Evolutionary conservation across 2,888 invertebrate genomes (phyloP), one percentile per base, ranked within the genome.

Genomic region (Xestobium rufovillosum): DNA sequence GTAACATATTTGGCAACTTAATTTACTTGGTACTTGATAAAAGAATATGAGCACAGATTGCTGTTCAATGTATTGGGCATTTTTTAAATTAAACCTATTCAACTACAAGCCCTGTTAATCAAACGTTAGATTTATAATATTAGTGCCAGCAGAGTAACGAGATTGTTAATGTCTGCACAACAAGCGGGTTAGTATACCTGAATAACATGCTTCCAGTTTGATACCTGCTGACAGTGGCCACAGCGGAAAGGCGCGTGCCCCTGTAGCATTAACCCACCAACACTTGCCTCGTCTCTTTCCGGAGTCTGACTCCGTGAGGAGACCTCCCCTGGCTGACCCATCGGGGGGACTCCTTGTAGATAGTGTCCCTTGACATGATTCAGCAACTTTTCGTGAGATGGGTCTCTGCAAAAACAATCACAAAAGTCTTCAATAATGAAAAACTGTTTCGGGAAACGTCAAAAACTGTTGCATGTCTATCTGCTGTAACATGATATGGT

Each of bases 131-230:
- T 26, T 4, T 26, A 26, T 26, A 26, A 2, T 12, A 12, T 27
- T 13, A 27, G 11, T 27, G 12, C 4, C 8, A 14, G 4, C 2
- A 27, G 13, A 38, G 34, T 34, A 11, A 34, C 29, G 34, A 30
- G 17, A 52, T 38, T 44, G 60, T 61, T 59, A 60, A n/a, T n/a
- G n/a, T n/a, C n/a, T n/a, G n/a, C n/a, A n/a, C n/a, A n/a, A n/a
- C 51, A 53, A 53, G 51, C 51, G 51, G 56, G 67, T 68, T 68
- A 68, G 67, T 68, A 69, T 75, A 83, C 83, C 81, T 83, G 83
- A 69, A 83, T 83, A 60, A 83, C 83, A 73, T 83, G 83, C 75
- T 83, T 83, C 83, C 83, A 83, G 70, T 83, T 83, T 52, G 83
- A 83, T 60, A 81, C 71, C 71, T 83, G 83, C 68, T 81, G 80